Base-by-base conservation (phyloP, 2,888 invertebrate species). In the Toxonevra muliebris region DNA sequence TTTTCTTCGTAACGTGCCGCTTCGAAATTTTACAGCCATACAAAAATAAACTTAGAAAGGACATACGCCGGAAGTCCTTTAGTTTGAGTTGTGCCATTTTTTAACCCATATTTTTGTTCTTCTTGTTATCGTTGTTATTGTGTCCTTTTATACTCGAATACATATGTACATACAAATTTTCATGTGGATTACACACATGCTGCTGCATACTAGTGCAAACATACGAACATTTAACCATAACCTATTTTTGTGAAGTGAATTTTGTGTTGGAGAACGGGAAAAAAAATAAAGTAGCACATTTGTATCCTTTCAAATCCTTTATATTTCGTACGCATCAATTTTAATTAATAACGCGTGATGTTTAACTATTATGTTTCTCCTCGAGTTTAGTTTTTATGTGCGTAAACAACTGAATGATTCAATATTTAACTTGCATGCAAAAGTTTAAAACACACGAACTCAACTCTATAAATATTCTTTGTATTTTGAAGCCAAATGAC, bases 1-100 rank as follows among this genome's bases (percentile, higher is more conserved):
- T 78, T 74, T 68, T 71, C 79, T 75, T 75, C 70, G 74, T 69
- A 73, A 70, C 75, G 70, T 66, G 73, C 72, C 74, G 76, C 74
- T 64, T 61, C 15, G 61, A 15, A 48, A 17, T 57, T 52, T 19
- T 13, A n/a, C 12, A 11, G 30, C 55, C 12, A 5, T 13, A 20
- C 30, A 40, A 30, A 55, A 30, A 55, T 12, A 15, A 4, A 48
- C n/a, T 5, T 7, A 48, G 1, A 48, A 13, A 15, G 48, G 59
- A 52, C 61, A 43, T 42, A 53, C 61, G 65, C 64, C 69, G 69
- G 66, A 65, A 66, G 66, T 66, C 63, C 58, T 61, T 45, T 42
- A 58, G 30, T 55, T 62, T 58, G 55, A 65, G 43, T 64, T 57
- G 63, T 65, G 66, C 61, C 61, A 65, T 69, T 65, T 57, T 53